Base-by-base conservation (phyloP, 1,140 invertebrate species). In the Neodiprion pinetum region DNA sequence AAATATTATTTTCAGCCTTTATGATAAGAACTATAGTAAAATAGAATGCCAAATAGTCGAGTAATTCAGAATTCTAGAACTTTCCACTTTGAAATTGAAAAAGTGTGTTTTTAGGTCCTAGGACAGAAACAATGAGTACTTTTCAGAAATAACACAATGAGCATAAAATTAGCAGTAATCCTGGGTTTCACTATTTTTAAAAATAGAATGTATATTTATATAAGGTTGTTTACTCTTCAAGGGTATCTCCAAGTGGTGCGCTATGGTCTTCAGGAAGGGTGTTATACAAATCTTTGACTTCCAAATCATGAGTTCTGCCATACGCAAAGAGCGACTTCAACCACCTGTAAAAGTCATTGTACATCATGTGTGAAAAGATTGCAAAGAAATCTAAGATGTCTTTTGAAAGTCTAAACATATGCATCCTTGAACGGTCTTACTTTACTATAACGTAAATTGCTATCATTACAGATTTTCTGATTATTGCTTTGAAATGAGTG, bases 191-290 rank as follows among this genome's bases (percentile, higher is more conserved):
- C 28, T 40, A 40, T 40, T 40, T 40, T 2, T 40, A 40, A 40
- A 21, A 5, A 40, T 40, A 40, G 28, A 40, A 61, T 61, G 9
- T 61, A 14, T 61, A 40, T 40, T 40, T 40, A 40, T 40, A 40
- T 65, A 72, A 48, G 28, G 71, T 65, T 28, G 76, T 74, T 88
- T 89, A 93, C 92, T 87, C 90, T 89, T 93, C 92, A 9, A 93
- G 83, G 69, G 85, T 86, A 80, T 93, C 88, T n/a, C 91, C 92
- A 17, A 93, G 86, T 73, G 84, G 85, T 76, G 91, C 89, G n/a
- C 92, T 92, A 12, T 88, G 83, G 79, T 92, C 91, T 72, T 78
- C 82, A 70, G 90, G 89, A 77, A 92, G 88, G 9, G 90, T 88
- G 77, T 90, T 91, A 10, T 86, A 83, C 8, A 88, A 72, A 79